These are phyloP conservation scores for Mastacembelus armatus DNA, from an alignment of 2,797 vertebrate species.

Conservation along the genomic window DNA sequence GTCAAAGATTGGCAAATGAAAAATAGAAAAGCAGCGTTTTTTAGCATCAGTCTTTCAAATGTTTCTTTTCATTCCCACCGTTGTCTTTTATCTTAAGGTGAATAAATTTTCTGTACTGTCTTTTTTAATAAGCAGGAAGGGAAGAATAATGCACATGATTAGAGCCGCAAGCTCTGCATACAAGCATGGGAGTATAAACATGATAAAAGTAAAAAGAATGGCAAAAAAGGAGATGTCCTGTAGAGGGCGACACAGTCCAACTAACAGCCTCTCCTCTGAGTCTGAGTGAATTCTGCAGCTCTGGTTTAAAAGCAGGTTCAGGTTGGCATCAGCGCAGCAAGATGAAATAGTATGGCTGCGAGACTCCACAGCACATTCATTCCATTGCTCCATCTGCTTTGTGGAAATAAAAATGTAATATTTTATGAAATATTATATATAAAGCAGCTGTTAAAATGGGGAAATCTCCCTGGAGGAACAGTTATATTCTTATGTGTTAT, in stretches of 20 bases:
- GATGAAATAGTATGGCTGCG: conserved; percentile 7
- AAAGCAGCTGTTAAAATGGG: background rate
- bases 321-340: conserved; percentile 17
- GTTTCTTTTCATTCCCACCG: conserved; percentile 8
- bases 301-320: conserved; percentile 25
- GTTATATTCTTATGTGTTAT: background rate
- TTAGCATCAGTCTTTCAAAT: conserved; percentile 16
- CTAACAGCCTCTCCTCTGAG: conserved; percentile 24
- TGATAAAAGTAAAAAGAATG: conserved; percentile 31
- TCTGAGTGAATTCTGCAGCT: conserved; percentile 12
- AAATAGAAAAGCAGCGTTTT: conserved; percentile 10
- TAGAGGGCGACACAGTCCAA: conserved; percentile 74
- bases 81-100: background rate
- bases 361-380: conserved; percentile 42
- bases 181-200: conserved; percentile 25
- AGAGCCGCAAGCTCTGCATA: conserved; percentile 31
- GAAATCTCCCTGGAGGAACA: background rate
- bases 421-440: background rate
- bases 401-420: background rate
- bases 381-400: conserved; percentile 71
- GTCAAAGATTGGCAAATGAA: conserved; percentile 30
- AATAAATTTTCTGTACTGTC: conserved; percentile 9
- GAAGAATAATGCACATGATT: conserved; percentile 51
- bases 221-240: conserved; percentile 55
- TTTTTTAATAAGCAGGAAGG: conserved; percentile 29